These are phyloP conservation scores for Albula glossodonta DNA, from an alignment of 2,113 vertebrate genomes.

Conservation along the genomic window DNA sequence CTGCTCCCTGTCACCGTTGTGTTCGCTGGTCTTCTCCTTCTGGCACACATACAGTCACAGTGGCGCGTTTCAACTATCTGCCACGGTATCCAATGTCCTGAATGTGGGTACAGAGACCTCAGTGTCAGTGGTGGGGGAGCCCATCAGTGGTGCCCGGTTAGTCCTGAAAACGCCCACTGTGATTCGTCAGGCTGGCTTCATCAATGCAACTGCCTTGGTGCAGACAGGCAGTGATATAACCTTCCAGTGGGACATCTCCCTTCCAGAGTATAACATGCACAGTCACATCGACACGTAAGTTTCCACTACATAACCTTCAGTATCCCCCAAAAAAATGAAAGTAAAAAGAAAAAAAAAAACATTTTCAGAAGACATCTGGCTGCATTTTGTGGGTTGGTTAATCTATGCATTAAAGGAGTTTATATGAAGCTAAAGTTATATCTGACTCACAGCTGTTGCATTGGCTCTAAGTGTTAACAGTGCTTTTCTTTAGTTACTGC, in stretches of 20 bases:
- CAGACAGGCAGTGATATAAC: not conserved
- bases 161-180: slow-evolving; percentile 18
- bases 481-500: too few species aligned
- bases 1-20: not conserved
- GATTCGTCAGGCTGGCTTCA: not conserved
- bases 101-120: not conserved
- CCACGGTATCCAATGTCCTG: not conserved
- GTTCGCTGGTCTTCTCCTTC: not conserved
- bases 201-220: not conserved
- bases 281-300: slow-evolving; percentile 29
- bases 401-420: too few species aligned
- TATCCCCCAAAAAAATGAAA: too few species aligned
- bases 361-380: too few species aligned
- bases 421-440: too few species aligned
- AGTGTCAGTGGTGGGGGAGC: not conserved
- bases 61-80: not conserved
- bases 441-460: too few species aligned
- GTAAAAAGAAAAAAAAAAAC: too few species aligned
- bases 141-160: not conserved
- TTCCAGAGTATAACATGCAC: not conserved
- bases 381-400: too few species aligned
- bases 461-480: too few species aligned
- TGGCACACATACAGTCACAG: not conserved
- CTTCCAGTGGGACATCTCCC: slow-evolving; percentile 4
- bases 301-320: not conserved